These are phyloP conservation scores for Geodia barretti DNA, from an alignment of 37 sponge, comb jelly and placozoan species.

Conservation along the genomic window DNA sequence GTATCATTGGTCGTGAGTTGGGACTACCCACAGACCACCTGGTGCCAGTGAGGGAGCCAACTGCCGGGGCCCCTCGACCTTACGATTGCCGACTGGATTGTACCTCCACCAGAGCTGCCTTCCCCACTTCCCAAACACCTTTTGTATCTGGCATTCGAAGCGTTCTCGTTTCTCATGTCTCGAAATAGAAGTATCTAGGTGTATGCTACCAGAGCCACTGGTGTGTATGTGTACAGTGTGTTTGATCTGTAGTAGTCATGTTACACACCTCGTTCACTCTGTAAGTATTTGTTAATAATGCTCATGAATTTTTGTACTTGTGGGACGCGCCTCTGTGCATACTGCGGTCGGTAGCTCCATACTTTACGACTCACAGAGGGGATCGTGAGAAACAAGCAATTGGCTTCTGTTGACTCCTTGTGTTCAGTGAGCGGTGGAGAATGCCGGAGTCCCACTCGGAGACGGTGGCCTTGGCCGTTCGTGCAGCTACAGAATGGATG, in stretches of 20 bases:
- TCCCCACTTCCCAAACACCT: slow-evolving; percentile 34
- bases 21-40: slow-evolving; percentile 52
- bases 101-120: slow-evolving; percentile 25
- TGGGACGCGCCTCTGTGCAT: not conserved
- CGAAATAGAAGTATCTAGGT: too few species aligned
- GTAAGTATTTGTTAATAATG: too few species aligned
- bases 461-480: slow-evolving; percentile 27
- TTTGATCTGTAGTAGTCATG: too few species aligned
- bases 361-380: too few species aligned
- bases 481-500: slow-evolving; percentile 69
- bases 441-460: slow-evolving; percentile 1
- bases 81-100: slow-evolving; percentile 70
- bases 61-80: slow-evolving; percentile 65
- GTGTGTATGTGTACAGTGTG: too few species aligned
- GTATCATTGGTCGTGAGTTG: slow-evolving; percentile 70
- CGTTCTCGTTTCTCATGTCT: slow-evolving; percentile 45
- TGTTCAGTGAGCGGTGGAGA: not conserved
- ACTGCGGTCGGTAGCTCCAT: not conserved
- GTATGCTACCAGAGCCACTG: too few species aligned
- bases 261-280: slow-evolving; percentile 6
- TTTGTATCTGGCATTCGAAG: slow-evolving; percentile 63
- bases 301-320: not conserved
- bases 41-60: slow-evolving; percentile 50
- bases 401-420: not conserved
- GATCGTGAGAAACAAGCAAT: too few species aligned